Evolutionary conservation across 2,888 invertebrate genomes (phyloP), one percentile per base, ranked within the genome.

Genomic region (Nephrotoma flavescens): DNA sequence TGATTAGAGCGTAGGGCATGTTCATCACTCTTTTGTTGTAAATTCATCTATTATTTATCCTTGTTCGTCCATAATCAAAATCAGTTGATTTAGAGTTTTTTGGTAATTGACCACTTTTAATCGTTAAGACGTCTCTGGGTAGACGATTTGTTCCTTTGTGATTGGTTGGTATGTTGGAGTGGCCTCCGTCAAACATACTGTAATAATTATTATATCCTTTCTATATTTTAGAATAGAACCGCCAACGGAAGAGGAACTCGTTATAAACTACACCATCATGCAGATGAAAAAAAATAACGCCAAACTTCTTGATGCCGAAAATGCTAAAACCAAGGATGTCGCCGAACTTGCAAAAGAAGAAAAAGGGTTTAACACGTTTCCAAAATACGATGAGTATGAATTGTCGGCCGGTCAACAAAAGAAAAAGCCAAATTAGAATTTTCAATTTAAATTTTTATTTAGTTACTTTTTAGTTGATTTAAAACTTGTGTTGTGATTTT

Each of bases 221-320:
- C 44, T 86, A 47, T 19, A 41, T 88, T 88, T 87, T 89, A 94
- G 94, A 88, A 89, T 89, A 1, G 93, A 94, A 0, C 95, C 96
- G 83, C 97, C 97, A 0, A 93, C 94, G 0, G 93, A 93, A 87
- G 95, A 95, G 88, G 97, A 97, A 91, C 92, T 97, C 7, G 92
- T 93, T 9, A 92, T 92, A 89, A 97, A 96, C 91, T 90, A 95
- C 83, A 94, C 95, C 15, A 92, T 96, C 71, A 95, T 96, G 90
- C 91, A 95, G 89, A 90, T 94, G 90, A 97, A 96, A 89, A 95
- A 95, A 89, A 91, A 93, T 83, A 97, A 97, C 92, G 96, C 97
- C 0, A 93, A 93, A 3, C 93, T 94, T 90, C 90, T 97, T 87
- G 95, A 96, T 88, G 90, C 91, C 0, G 93, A 94, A 89, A 93